These are phyloP conservation scores for Calidris pygmaea DNA, from an alignment of 2,113 vertebrate species.

Conservation along the genomic window DNA sequence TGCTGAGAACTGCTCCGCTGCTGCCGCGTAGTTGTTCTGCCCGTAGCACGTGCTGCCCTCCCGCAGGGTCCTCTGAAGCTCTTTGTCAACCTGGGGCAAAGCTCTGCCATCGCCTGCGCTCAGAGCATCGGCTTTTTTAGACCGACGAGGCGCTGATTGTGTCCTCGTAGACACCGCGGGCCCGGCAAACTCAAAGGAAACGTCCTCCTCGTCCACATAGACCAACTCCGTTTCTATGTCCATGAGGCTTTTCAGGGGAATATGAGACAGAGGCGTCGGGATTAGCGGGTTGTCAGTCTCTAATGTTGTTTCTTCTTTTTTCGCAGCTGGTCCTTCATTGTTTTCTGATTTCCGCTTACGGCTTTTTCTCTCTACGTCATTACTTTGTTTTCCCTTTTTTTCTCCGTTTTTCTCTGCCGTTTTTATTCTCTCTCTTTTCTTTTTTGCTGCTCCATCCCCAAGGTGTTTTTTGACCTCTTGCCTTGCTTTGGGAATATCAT, in stretches of 20 bases:
- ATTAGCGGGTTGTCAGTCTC: not conserved
- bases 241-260: constrained; percentile 61
- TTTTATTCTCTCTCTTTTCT: not conserved
- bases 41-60: constrained; percentile 72
- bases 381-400: constrained; percentile 57
- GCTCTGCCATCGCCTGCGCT: constrained; percentile 17
- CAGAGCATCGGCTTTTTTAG: constrained; percentile 39
- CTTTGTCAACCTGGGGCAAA: constrained; percentile 65
- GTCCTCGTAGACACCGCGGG: not conserved
- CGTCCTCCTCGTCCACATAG: constrained; percentile 66
- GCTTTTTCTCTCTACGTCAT: not conserved
- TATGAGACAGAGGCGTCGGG: not conserved
- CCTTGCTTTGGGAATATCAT: not conserved
- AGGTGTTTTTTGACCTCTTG: constrained; percentile 23
- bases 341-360: constrained; percentile 41
- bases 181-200: constrained; percentile 64
- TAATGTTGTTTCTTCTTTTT: not conserved
- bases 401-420: not conserved
- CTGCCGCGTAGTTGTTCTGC: constrained; percentile 69
- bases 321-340: constrained; percentile 8
- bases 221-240: constrained; percentile 74
- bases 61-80: constrained; percentile 67
- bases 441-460: not conserved
- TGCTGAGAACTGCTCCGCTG: constrained; percentile 60
- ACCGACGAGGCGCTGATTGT: not conserved